These are phyloP conservation scores for Cichlasoma orientale DNA, from an alignment of 2,797 vertebrate genomes.

Conservation along the genomic window DNA sequence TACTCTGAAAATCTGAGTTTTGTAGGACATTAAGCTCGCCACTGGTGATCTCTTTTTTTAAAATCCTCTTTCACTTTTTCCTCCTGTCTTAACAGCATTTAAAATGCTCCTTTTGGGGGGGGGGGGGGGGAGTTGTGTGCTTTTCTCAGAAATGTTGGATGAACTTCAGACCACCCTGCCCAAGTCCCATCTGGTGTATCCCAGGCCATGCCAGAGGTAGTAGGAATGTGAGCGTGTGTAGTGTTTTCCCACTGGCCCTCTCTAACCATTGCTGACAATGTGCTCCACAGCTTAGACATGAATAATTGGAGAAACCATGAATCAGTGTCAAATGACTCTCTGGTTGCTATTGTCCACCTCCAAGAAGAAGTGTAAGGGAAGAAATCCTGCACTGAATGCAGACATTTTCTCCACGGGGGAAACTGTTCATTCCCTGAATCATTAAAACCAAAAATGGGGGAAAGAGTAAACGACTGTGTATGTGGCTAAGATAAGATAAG, in stretches of 20 bases:
- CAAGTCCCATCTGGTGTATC: slow-evolving; percentile 76
- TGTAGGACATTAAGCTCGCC: slow-evolving; percentile 45
- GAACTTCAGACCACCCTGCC: slow-evolving; percentile 79
- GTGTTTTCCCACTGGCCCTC: slow-evolving; percentile 69
- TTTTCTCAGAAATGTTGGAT: slow-evolving; percentile 76
- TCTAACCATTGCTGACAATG: slow-evolving; percentile 65
- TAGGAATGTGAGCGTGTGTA: slow-evolving; percentile 75
- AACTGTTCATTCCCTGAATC: slow-evolving; percentile 32
- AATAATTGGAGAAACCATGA: slow-evolving; percentile 69
- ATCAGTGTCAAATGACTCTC: slow-evolving; percentile 66
- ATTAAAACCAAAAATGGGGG: slow-evolving; percentile 58
- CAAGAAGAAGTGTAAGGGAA: slow-evolving; percentile 6
- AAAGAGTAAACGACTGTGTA: slow-evolving; percentile 61
- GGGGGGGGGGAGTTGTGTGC: slow-evolving; percentile 31
- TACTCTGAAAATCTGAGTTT: slow-evolving; percentile 31
- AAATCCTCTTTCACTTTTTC: slow-evolving; percentile 34
- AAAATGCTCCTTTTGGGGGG: slow-evolving; percentile 48
- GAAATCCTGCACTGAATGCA: slow-evolving; percentile 18
- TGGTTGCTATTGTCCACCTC: slow-evolving; percentile 48
- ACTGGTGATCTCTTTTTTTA: slow-evolving; percentile 21
- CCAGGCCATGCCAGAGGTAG: slow-evolving; percentile 70
- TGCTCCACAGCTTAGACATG: slow-evolving; percentile 56
- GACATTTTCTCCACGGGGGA: slow-evolving; percentile 35
- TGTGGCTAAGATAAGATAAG: slow-evolving; percentile 65
- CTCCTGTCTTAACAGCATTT: slow-evolving; percentile 37